Evolutionary conservation across 2,113 vertebrate species (phyloP), one percentile per base, ranked within the genome.

Genomic region (Numenius arquata): DNA sequence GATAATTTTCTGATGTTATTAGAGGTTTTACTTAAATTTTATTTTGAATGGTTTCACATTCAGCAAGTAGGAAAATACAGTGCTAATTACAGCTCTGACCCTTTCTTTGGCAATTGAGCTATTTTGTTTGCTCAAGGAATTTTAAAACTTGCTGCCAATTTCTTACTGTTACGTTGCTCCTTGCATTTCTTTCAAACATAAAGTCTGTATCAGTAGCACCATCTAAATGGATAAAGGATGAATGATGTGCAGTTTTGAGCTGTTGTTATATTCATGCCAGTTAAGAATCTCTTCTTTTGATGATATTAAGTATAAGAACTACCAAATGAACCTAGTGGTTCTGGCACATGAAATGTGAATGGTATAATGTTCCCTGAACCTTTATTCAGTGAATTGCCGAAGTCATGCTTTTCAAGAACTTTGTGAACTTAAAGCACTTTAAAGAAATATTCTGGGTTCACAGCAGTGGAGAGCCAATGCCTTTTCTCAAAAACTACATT

Each of bases 401-500:
- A 92, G 61, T 92, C 23, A 73, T 40, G 58, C 81, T 96, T 95
- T 95, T 95, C 81, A 92, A 93, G 92, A 94, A 92, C 62, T 78
- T 89, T 55, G 52, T 87, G 80, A 95, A 93, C 1, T 85, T 95
- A 92, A 92, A 87, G 81, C 48, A 76, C 53, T 93, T 91, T 85
- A 85, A 91, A 91, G 84, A 80, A 82, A 93, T 88, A 90, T 92
- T 89, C 53, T 5, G 15, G 32, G 55, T 89, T 95, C 62, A 73
- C 65, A 85, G 55, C 32, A 85, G 40, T 55, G 47, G 50, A 95
- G 78, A 85, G 19, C 29, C 40, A 85, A 73, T 85, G n/a, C 20
- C 27, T 93, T 8, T 81, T 70, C 77, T 95, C 58, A 90, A 92
- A 90, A 95, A 93, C 85, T 89, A 48, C 67, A 11, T 55, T 95